Conservation (phyloP, 2,797 vertebrate genomes). For the Melanitta fusca region DNA sequence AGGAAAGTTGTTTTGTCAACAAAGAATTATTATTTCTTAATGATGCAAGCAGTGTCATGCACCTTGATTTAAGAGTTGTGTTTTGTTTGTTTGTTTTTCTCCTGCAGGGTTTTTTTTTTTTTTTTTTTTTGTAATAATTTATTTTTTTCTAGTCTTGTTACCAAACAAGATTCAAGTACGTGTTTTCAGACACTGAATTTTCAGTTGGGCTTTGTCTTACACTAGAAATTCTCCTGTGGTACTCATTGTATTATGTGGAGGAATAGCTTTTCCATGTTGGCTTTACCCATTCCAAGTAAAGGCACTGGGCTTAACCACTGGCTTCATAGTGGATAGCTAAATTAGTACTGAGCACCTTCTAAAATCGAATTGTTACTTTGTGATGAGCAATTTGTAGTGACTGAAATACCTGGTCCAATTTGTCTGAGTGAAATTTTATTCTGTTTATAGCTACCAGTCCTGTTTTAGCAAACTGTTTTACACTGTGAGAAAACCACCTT, state of each 20-base stretch:
- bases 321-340: background rate
- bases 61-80: background rate
- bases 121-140: background rate
- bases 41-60: background rate
- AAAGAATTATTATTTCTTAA: background rate
- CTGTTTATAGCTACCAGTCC: background rate
- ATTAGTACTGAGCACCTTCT: background rate
- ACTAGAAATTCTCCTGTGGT: background rate
- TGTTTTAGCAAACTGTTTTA: background rate
- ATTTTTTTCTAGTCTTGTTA: background rate
- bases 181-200: background rate
- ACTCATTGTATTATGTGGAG: background rate
- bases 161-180: background rate
- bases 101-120: background rate
- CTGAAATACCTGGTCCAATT: background rate
- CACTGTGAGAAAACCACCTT: background rate
- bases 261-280: background rate
- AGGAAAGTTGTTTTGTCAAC: background rate
- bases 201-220: background rate
- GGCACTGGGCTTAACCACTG: background rate
- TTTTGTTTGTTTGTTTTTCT: background rate
- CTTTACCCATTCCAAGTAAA: background rate
- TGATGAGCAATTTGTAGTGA: background rate
- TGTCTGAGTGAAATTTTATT: background rate
- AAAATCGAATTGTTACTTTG: background rate